Base-by-base conservation (phyloP, 2,888 invertebrate species). In the Reticulitermes lucifugus region DNA sequence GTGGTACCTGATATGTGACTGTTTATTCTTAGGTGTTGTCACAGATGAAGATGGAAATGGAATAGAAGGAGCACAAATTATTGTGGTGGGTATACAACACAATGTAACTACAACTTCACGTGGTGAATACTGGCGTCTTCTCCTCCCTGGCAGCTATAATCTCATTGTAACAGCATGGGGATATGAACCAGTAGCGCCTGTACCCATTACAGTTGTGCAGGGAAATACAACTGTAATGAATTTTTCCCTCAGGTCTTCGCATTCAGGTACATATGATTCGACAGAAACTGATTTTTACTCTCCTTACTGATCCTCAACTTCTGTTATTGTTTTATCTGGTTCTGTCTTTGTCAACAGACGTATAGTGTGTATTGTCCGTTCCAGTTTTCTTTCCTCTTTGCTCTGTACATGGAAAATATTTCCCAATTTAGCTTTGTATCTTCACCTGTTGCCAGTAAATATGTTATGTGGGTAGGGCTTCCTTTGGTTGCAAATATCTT, bases 101-200 rank as follows among this genome's bases (percentile, higher is more conserved):
- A 94, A 95, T 84, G 93, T 99, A 21, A 93, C 93, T 1, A 95
- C 97, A 0, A 96, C 97, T 0, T 92, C 93, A 73, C 92, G 94
- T 35, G 99, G 99, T 9, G 98, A 98, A 90, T 99, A 95, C 91
- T 99, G 99, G 99, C 93, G 99, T 86, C 92, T 99, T 81, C 92
- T 99, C 51, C 91, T 85, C 22, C 86, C 87, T 9, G 87, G 87
- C 55, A 35, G 43, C 22, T 86, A 87, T 70, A 59, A 70, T 0
- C 51, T 87, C 5, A 65, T 71, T 10, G 87, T 83, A 10, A 35
- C 59, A 41, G 86, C 87, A n/a, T 85, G 85, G 84, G 87, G 94
- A 79, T 94, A 93, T 88, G 90, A 91, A 88, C 90, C 92, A 70
- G 93, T 93, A 87, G 89, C 91, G 7, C 88, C 89, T 22, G 89